phyloP scores from a whole-genome alignment of 2,113 vertebrate genomes.

The Xyliphius kryptos region DNA sequence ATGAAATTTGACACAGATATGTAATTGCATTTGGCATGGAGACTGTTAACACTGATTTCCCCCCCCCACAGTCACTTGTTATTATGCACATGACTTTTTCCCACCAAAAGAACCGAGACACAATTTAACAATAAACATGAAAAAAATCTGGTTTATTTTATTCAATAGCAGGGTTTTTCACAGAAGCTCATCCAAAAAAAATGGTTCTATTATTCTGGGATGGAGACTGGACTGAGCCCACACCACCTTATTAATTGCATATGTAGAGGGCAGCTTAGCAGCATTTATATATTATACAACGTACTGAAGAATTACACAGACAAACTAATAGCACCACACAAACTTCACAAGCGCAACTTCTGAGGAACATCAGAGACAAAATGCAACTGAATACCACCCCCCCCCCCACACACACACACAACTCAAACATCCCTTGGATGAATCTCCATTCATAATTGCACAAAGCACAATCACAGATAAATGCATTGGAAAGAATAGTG shows the following conservation, averaged over 20 bases:
- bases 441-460: conserved; percentile 28
- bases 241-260: conserved; percentile 40
- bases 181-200: conserved; percentile 30
- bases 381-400: conserved; percentile 6
- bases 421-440: conserved; percentile 13
- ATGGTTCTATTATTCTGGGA: conserved; percentile 8
- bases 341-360: conserved; percentile 25
- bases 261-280: conserved; percentile 41
- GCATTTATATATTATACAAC: conserved; percentile 37
- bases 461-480: conserved; percentile 27
- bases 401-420: too few relatives aligned
- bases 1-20: too few relatives aligned
- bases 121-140: neutral
- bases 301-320: conserved; percentile 28
- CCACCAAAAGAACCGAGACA: neutral
- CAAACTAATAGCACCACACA: conserved; percentile 27
- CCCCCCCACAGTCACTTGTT: too few relatives aligned
- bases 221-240: conserved; percentile 22
- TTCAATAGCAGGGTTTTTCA: conserved; percentile 33
- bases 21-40: too few relatives aligned
- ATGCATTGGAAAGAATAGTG: neutral
- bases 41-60: too few relatives aligned
- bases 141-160: conserved; percentile 38
- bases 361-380: conserved; percentile 23
- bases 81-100: too few relatives aligned